These are phyloP conservation scores for Embiotoca jacksoni DNA, from an alignment of 2,113 vertebrate species.

Conservation along the genomic window DNA sequence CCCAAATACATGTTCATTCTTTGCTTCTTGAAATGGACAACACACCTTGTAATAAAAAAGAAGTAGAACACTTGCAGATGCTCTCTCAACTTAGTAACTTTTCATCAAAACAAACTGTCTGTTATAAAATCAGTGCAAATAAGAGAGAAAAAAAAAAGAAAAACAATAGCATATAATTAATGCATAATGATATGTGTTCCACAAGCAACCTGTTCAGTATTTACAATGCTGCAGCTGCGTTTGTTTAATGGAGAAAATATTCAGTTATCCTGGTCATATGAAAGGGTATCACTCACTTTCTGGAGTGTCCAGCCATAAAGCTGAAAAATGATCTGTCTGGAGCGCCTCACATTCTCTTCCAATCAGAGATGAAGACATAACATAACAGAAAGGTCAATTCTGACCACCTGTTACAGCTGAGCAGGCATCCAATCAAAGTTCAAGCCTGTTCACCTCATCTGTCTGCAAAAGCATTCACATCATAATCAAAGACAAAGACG, in stretches of 20 bases:
- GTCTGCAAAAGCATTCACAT: conserved; percentile 10
- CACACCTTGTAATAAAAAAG: conserved; percentile 7
- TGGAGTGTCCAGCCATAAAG: conserved; percentile 40
- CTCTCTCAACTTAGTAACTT: background rate
- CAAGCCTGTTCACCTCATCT: conserved; percentile 14
- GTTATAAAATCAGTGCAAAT: background rate
- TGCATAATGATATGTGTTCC: conserved; percentile 14
- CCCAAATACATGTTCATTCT: conserved; percentile 1
- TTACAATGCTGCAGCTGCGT: conserved; percentile 61
- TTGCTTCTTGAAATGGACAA: conserved; percentile 3
- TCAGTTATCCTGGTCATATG: conserved; percentile 48
- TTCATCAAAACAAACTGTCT: background rate
- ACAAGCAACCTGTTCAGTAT: conserved; percentile 44
- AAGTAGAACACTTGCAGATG: background rate
- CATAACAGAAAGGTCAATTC: conserved; percentile 70
- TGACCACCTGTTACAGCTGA: conserved; percentile 74
- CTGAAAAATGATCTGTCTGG: conserved; percentile 62
- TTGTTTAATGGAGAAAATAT: conserved; percentile 33
- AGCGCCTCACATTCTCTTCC: conserved; percentile 59
- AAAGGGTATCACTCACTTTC: conserved; percentile 47
- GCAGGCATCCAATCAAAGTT: conserved; percentile 34
- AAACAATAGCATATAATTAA: conserved; percentile 7
- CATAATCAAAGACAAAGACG: conserved; percentile 14
- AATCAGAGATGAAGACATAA: conserved; percentile 78
- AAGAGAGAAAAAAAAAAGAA: background rate